Conservation (phyloP, 2,888 invertebrate species). For the Gastracanthus pulcherrimus region DNA sequence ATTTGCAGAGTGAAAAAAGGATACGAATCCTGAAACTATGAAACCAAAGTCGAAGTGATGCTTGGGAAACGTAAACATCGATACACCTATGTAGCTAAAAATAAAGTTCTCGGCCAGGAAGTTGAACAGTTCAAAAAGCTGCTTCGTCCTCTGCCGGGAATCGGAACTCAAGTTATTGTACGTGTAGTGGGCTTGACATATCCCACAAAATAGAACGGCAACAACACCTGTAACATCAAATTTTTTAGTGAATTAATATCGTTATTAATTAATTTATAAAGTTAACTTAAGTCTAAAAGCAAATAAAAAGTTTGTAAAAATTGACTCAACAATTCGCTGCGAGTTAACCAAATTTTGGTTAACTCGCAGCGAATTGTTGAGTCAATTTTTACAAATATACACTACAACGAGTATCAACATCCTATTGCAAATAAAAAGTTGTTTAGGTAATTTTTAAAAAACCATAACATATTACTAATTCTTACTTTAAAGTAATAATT, state of each 20-base stretch:
- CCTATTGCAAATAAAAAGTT: too few relatives aligned
- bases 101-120: slow-evolving; percentile 99
- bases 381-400: too few relatives aligned
- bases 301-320: not conserved
- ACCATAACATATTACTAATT: too few relatives aligned
- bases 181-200: slow-evolving; percentile 99
- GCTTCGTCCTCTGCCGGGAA: slow-evolving; percentile 78
- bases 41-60: slow-evolving; percentile 96
- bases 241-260: not conserved
- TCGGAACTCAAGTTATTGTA: slow-evolving; percentile 84
- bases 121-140: slow-evolving; percentile 84
- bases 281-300: too few relatives aligned
- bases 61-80: slow-evolving; percentile 98
- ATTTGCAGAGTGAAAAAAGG: slow-evolving; percentile 79
- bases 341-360: too few relatives aligned
- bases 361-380: too few relatives aligned
- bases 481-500: too few relatives aligned
- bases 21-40: slow-evolving; percentile 96
- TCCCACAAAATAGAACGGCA: slow-evolving; percentile 98
- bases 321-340: not conserved
- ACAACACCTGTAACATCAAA: slow-evolving; percentile 87
- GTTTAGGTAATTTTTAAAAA: too few relatives aligned
- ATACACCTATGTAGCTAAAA: slow-evolving; percentile 98
- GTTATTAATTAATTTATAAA: not conserved
- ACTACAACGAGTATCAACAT: too few relatives aligned